Base-by-base conservation (phyloP, 2,113 vertebrate species). In the Pipra filicauda region DNA sequence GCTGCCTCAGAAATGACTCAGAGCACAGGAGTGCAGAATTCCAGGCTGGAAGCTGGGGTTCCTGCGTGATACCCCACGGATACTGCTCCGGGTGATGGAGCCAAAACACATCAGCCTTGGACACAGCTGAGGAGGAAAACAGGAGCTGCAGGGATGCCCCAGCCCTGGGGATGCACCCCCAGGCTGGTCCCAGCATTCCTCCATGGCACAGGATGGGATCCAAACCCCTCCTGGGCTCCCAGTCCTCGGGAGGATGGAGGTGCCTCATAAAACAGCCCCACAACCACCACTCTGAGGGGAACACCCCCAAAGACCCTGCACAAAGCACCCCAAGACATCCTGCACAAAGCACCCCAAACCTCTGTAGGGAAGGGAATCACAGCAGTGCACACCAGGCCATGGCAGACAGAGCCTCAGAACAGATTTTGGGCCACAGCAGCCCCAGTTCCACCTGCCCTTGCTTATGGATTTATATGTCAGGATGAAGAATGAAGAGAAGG, bases 401-500 rank as follows among this genome's bases (percentile, higher is more conserved):
- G 35, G 59, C 31, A 4, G 54, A 3, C 7, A 12, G 12, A 5
- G 18, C 1, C 69, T 9, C 31, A 18, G 33, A 8, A 27, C 3
- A 13, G 74, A 18, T 17, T 55, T 8, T 4, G 61, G 78, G 55
- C 3, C 61, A 6, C 27, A 3, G 2, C 51, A 52, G 66, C 20
- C 37, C 58, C 6, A 18, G 6, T 7, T 1, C 39, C 77, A 55
- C 33, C 65, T 4, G 5, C 16, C 54, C 57, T 10, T 0, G 15
- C 11, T n/a, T 30, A 15, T 1, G 1, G n/a, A 15, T 16, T 15
- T 3, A 0, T 12, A 6, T 1, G 0, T 48, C 0, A 2, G 44
- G 52, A 35, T 3, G n/a, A 21, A 11, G 52, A 31, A 46, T 4
- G 5, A 37, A 39, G 49, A 15, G 9, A 3, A 41, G 49, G 19